A percentile compares a stretch with the other conserved stretches of the same genome.
These are phyloP conservation scores for Itoplectis maculator DNA, from an alignment of 2,888 invertebrate species.

Conservation along the genomic window DNA sequence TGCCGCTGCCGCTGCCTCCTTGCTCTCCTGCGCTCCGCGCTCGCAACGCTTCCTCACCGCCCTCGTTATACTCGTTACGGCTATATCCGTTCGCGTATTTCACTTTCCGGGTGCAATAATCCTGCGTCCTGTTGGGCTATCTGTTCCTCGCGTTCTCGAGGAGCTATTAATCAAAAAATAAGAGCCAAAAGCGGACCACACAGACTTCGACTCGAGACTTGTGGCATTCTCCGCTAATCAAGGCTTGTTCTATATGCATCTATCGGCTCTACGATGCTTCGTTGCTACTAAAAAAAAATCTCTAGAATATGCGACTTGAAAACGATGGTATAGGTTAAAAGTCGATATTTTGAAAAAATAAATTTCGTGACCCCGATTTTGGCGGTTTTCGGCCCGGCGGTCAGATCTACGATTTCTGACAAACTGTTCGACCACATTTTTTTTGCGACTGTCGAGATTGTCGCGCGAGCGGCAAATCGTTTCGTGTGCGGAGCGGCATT, in stretches of 20 bases:
- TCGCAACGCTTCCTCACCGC: slow-evolving; percentile 31
- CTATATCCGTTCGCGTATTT: slow-evolving; percentile 52
- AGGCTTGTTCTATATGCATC: slow-evolving; percentile 1
- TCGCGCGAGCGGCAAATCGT: slow-evolving; percentile 35
- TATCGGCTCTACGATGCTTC: not conserved
- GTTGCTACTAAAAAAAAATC: too few species aligned
- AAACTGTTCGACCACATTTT: too few species aligned
- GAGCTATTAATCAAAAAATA: slow-evolving; percentile 21
- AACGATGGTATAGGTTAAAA: too few species aligned
- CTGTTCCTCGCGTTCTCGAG: slow-evolving; percentile 18
- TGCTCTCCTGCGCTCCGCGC: slow-evolving; percentile 17
- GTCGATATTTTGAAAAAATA: too few species aligned
- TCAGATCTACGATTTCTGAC: too few species aligned
- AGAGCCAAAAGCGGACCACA: slow-evolving; percentile 29
- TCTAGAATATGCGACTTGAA: too few species aligned
- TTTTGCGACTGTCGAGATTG: not conserved
- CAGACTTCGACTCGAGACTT: not conserved
- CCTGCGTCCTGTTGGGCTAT: slow-evolving; percentile 30
- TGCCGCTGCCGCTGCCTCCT: slow-evolving; percentile 17
- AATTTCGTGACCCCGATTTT: too few species aligned
- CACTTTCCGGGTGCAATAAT: slow-evolving; percentile 51
- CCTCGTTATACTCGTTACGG: slow-evolving; percentile 42
- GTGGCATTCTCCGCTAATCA: slow-evolving; percentile 10
- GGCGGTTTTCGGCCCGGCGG: too few species aligned
- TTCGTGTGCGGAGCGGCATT: slow-evolving; percentile 41